Evolutionary conservation across 2,888 invertebrate species (phyloP).

Genomic region (Fabriciana adippe): DNA sequence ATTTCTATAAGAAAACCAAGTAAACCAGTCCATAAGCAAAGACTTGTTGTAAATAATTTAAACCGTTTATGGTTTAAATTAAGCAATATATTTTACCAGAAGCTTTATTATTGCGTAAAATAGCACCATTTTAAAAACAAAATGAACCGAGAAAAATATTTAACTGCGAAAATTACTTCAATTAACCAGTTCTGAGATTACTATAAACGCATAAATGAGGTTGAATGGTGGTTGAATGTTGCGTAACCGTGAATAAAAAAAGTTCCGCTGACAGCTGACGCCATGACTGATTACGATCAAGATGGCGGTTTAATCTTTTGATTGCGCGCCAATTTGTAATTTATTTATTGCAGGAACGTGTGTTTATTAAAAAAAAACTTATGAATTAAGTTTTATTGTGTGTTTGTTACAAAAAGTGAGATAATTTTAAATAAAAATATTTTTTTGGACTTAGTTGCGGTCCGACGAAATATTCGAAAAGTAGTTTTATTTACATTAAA

Average conservation of each 20-base stretch:
- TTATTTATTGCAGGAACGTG: slow-evolving; percentile 14
- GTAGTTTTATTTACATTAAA: no score
- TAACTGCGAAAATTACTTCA: slow-evolving; percentile 38
- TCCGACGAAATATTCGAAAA: no score
- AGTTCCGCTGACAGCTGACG: slow-evolving; percentile 42
- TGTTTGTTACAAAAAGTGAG: no score
- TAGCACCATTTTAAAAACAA: slow-evolving; percentile 19
- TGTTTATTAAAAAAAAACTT: neutral
- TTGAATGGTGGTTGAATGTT: slow-evolving; percentile 38
- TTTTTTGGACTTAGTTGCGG: no score
- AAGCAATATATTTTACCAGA: slow-evolving; percentile 24
- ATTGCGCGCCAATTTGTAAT: slow-evolving; percentile 30
- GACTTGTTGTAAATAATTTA: slow-evolving; percentile 6
- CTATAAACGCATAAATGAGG: slow-evolving; percentile 36
- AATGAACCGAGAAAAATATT: slow-evolving; percentile 28
- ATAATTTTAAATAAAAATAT: no score
- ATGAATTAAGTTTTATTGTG: neutral
- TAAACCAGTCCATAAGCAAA: slow-evolving; percentile 1
- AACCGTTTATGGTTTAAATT: slow-evolving; percentile 16
- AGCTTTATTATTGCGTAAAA: slow-evolving; percentile 26
- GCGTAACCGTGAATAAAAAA: slow-evolving; percentile 45
- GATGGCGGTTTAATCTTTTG: slow-evolving; percentile 35
- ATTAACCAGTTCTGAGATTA: slow-evolving; percentile 37
- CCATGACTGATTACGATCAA: slow-evolving; percentile 42
- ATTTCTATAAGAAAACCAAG: slow-evolving; percentile 4